Conservation (phyloP, 2,797 vertebrate species). For the Paratrypauchen microcephalus region DNA sequence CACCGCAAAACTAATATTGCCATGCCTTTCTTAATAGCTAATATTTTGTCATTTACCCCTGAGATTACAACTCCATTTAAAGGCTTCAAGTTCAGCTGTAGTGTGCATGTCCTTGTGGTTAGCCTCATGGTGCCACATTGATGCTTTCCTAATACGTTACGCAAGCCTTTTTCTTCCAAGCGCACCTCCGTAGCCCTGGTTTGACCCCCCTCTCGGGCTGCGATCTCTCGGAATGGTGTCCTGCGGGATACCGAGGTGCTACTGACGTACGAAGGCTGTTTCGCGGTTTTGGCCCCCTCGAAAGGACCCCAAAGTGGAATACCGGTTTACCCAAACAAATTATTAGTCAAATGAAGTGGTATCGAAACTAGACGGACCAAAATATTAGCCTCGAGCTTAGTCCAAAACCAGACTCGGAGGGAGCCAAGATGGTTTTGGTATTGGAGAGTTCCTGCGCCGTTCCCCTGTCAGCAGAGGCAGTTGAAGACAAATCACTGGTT, state of each 20-base stretch:
- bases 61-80: slow-evolving; percentile 9
- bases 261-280: slow-evolving; percentile 29
- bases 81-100: slow-evolving; percentile 1
- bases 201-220: slow-evolving; percentile 22
- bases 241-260: slow-evolving; percentile 28
- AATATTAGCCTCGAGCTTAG: neutral
- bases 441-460: neutral
- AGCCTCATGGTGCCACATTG: slow-evolving; percentile 20
- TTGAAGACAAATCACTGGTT: slow-evolving; percentile 10
- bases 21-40: slow-evolving; percentile 2
- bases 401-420: slow-evolving; percentile 8
- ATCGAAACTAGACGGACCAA: slow-evolving; percentile 15
- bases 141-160: slow-evolving; percentile 8
- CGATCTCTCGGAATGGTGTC: slow-evolving; percentile 24
- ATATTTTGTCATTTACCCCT: slow-evolving; percentile 8
- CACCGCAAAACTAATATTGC: slow-evolving; percentile 10
- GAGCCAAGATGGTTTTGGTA: neutral
- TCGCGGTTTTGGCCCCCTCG: slow-evolving; percentile 27
- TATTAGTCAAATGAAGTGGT: slow-evolving; percentile 29
- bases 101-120: slow-evolving; percentile 20
- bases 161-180: slow-evolving; percentile 3
- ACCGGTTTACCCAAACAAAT: slow-evolving; percentile 32
- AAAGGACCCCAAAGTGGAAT: slow-evolving; percentile 15
- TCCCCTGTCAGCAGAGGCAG: slow-evolving; percentile 9
- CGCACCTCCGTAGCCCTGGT: slow-evolving; percentile 19